Evolutionary conservation across 2,113 vertebrate genomes (phyloP).

Genomic region (Pipra filicauda): DNA sequence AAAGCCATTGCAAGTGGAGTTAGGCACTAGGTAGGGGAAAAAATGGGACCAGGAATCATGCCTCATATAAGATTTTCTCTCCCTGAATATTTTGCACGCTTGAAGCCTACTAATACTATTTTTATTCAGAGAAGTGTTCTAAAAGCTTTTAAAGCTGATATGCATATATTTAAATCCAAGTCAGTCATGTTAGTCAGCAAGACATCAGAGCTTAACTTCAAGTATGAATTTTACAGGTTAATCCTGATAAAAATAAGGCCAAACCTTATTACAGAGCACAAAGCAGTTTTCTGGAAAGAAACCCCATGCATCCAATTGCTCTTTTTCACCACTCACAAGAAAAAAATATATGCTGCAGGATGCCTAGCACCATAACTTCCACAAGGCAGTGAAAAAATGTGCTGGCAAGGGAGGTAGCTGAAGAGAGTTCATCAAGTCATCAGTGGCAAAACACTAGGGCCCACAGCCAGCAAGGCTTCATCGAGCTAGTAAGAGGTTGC

Average conservation of each 20-base stretch:
- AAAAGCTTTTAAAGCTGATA: constrained; percentile 49
- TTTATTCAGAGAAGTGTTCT: constrained; percentile 35
- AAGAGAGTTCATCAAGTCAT: neutral
- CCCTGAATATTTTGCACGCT: constrained; percentile 38
- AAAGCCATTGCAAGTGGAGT: constrained; percentile 77
- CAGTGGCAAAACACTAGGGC: neutral
- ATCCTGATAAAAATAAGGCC: constrained; percentile 45
- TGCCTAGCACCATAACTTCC: neutral
- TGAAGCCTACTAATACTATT: neutral
- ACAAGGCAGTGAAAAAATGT: neutral
- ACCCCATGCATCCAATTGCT: neutral
- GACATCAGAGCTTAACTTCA: constrained; percentile 50
- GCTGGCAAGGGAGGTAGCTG: neutral
- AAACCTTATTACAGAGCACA: constrained; percentile 7
- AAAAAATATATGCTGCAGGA: neutral
- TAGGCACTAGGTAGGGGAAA: constrained; percentile 70
- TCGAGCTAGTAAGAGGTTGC: neutral
- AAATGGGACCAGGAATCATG: neutral
- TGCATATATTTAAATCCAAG: constrained; percentile 45
- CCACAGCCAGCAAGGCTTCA: neutral
- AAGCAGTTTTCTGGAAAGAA: constrained; percentile 38
- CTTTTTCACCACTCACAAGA: constrained; percentile 21
- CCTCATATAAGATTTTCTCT: neutral
- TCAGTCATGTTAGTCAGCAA: constrained; percentile 42
- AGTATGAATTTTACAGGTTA: constrained; percentile 52